These are phyloP conservation scores for Syrphus vitripennis DNA, from an alignment of 2,888 invertebrate genomes.

Conservation along the genomic window DNA sequence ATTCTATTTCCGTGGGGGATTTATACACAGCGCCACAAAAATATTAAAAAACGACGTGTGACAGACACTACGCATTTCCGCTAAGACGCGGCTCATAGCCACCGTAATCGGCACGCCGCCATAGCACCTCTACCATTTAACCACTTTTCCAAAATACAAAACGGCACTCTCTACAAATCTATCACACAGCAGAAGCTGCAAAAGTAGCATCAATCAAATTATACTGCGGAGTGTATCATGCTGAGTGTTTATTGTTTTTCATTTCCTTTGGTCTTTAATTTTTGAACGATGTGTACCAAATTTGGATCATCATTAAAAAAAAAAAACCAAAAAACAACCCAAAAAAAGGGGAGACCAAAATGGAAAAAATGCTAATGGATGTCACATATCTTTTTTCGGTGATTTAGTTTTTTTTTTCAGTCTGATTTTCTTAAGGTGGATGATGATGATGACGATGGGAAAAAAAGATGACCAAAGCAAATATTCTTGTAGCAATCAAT, in stretches of 20 bases:
- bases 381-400: slow-evolving; percentile 29
- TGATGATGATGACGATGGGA: neutral
- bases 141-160: slow-evolving; percentile 3
- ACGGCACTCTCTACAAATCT: slow-evolving; percentile 5
- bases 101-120: neutral
- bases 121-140: neutral
- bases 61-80: slow-evolving; percentile 69
- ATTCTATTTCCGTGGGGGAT: slow-evolving; percentile 56
- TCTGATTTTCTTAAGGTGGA: neutral
- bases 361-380: slow-evolving; percentile 54
- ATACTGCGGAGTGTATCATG: slow-evolving; percentile 32
- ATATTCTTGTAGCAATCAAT: slow-evolving; percentile 63
- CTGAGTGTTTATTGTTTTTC: slow-evolving; percentile 70
- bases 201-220: slow-evolving; percentile 52
- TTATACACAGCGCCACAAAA: slow-evolving; percentile 33
- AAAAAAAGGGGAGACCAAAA: slow-evolving; percentile 29
- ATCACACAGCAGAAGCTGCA: slow-evolving; percentile 43
- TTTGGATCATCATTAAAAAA: slow-evolving; percentile 31
- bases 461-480: slow-evolving; percentile 20
- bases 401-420: neutral
- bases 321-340: neutral
- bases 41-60: slow-evolving; percentile 23
- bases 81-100: neutral
- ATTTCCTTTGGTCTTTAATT: slow-evolving; percentile 51
- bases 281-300: slow-evolving; percentile 42